These are phyloP conservation scores for Cichlasoma orientale DNA, from an alignment of 2,797 vertebrate genomes.

Conservation along the genomic window DNA sequence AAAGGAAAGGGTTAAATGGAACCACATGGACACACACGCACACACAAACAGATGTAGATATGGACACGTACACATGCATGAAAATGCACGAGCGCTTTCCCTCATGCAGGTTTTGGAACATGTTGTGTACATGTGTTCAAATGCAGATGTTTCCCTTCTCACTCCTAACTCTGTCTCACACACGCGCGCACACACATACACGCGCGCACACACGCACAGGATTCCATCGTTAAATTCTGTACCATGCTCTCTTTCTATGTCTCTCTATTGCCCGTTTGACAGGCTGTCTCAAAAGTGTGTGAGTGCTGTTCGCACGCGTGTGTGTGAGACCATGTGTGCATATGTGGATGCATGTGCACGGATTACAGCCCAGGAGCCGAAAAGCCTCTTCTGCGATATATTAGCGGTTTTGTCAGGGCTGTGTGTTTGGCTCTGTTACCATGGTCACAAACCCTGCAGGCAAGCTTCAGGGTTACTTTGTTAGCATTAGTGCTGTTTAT, in stretches of 20 bases:
- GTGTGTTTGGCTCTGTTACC: slow-evolving; percentile 70
- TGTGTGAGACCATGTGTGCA: not conserved
- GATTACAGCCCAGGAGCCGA: slow-evolving; percentile 42
- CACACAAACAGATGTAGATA: slow-evolving; percentile 37
- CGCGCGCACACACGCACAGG: not conserved
- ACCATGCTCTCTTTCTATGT: slow-evolving; percentile 1
- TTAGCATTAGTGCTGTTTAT: slow-evolving; percentile 69
- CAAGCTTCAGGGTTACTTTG: slow-evolving; percentile 55
- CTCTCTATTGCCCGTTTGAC: slow-evolving; percentile 20
- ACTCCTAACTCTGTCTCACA: not conserved
- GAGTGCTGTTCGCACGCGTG: not conserved
- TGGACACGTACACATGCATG: slow-evolving; percentile 38
- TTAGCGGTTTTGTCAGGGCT: slow-evolving; percentile 70
- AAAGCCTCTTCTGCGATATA: slow-evolving; percentile 62
- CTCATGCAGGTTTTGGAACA: slow-evolving; percentile 4
- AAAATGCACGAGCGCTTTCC: slow-evolving; percentile 6
- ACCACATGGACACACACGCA: slow-evolving; percentile 60
- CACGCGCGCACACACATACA: not conserved
- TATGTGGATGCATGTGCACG: not conserved
- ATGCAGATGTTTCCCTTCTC: slow-evolving; percentile 25
- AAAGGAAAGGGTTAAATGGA: slow-evolving; percentile 77
- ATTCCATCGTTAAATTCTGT: slow-evolving; percentile 4
- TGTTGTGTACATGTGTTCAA: slow-evolving; percentile 17
- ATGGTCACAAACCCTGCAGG: slow-evolving; percentile 61
- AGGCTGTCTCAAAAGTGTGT: not conserved